phyloP scores from a whole-genome alignment of 2,797 vertebrate genomes.

The Mormyrops boulengeri region DNA sequence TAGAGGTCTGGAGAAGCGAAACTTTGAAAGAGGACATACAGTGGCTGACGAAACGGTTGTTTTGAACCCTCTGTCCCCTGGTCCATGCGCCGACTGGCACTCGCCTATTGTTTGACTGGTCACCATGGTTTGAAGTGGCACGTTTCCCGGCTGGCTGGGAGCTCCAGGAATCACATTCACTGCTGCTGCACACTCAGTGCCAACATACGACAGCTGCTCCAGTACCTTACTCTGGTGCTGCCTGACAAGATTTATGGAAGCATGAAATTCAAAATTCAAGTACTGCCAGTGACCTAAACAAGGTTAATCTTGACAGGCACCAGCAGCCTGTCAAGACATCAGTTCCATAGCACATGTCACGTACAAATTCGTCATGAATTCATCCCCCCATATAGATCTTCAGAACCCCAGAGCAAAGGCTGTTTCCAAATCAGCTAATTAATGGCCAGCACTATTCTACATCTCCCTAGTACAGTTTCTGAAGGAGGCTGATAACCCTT shows the following conservation, averaged over 20 bases:
- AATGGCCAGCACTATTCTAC: slow-evolving; percentile 25
- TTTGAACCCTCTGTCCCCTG: not conserved
- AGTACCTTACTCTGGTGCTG: slow-evolving; percentile 25
- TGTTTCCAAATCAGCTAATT: slow-evolving; percentile 51
- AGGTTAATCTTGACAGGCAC: slow-evolving; percentile 26
- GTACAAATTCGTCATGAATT: slow-evolving; percentile 41
- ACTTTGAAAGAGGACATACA: not conserved
- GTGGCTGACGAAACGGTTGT: not conserved
- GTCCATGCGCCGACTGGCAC: not conserved
- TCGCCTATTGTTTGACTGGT: not conserved
- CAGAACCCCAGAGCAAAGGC: slow-evolving; percentile 24
- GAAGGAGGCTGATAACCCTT: slow-evolving; percentile 19
- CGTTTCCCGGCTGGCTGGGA: not conserved
- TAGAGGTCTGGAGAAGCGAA: not conserved
- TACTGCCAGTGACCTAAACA: slow-evolving; percentile 41
- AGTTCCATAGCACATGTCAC: slow-evolving; percentile 34
- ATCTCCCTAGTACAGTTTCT: slow-evolving; percentile 8
- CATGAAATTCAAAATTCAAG: slow-evolving; percentile 40
- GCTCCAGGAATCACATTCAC: not conserved
- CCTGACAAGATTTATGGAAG: slow-evolving; percentile 39
- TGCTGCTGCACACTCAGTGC: not conserved
- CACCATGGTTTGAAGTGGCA: not conserved
- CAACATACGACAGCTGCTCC: slow-evolving; percentile 34
- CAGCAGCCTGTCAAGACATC: slow-evolving; percentile 32
- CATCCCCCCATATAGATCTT: slow-evolving; percentile 44